Base-by-base conservation (phyloP, 2,797 vertebrate genomes). In the Tapera naevia region DNA sequence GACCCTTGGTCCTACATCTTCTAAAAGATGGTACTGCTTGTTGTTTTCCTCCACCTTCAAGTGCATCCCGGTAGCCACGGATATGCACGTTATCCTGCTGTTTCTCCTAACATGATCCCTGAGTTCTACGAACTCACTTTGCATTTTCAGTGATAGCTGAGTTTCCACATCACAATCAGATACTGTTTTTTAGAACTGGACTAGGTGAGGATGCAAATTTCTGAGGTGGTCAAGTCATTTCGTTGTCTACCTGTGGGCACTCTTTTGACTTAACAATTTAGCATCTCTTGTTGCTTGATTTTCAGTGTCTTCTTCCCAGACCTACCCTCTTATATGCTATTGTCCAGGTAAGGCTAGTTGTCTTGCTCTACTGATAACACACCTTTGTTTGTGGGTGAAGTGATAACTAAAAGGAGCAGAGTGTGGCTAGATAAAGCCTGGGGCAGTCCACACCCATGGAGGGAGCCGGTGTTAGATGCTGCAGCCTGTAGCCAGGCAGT, bases 1-100 rank as follows among this genome's bases (percentile, higher is more conserved):
- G 41, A 51, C 39, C 8, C 17, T 62, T 0, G 0, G 18, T 85
- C 21, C 28, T 82, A 46, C 11, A 1, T 13, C 46, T 48, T 75
- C 80, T 50, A 56, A 6, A 66, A 30, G 57, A 46, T 72, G 30
- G 10, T 39, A 16, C 25, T 73, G 54, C 66, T 86, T 22, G 48
- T 82, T 81, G 43, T 71, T 85, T 72, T 82, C 58, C 9, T 80
- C 15, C 19, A 25, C 27, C 22, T 78, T 80, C 30, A 23, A 0
- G 0, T 15, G 14, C 32, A 25, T 70, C 43, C 35, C 50, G 13
- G 41, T 15, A 91, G 57, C 79, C 19, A 1, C 35, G 35, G 54
- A 4, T 46, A 6, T 5, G 43, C 25, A 12, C 1, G 1, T 60
- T 64, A 17, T 6, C 28, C 64, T 53, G 10, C 51, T 53, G 0